Evolutionary conservation across 2,113 vertebrate genomes (phyloP), one percentile per base, ranked within the genome.

Genomic region (Petroica traversi): DNA sequence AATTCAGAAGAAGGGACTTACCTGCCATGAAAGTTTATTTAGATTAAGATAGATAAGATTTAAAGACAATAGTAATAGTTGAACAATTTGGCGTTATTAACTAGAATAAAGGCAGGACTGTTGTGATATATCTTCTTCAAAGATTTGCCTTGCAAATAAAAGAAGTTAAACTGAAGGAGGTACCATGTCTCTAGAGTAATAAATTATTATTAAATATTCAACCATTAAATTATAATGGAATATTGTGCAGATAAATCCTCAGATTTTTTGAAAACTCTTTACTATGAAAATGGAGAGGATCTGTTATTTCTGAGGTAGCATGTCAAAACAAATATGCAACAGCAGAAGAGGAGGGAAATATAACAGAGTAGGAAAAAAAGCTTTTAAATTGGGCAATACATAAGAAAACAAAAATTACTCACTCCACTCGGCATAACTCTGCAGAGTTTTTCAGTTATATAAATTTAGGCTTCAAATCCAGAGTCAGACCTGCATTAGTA

Each of bases 401-500:
- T 55, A 72, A 64, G 31, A 71, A 95, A 95, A 61, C 31, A 94
- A 79, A 80, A 79, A 75, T 64, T 61, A 82, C 75, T 85, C 86
- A 66, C 40, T 93, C 81, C n/a, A 87, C 31, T 40, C 76, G 75
- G 63, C 51, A 80, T 85, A 76, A 61, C n/a, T 76, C 26, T 76
- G 66, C 10, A 1, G 7, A 95, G 19, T 48, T 82, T 75, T 95
- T 61, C 45, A 46, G 29, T 86, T 85, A 63, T 28, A 75, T 63
- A 93, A 87, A 95, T 72, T 57, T 79, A 88, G 62, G 45, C 46
- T 96, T 92, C 82, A 80, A 89, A 66, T 76, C 25, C 66, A 88
- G 58, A 89, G n/a, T 89, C 85, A 95, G 85, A 92, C 62, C 71
- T 95, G 62, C 58, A 61, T 55, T 52, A 88, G 40, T 77, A 93